These are phyloP conservation scores for Gandaritis pyraliata DNA, from an alignment of 2,888 invertebrate species.

Conservation along the genomic window DNA sequence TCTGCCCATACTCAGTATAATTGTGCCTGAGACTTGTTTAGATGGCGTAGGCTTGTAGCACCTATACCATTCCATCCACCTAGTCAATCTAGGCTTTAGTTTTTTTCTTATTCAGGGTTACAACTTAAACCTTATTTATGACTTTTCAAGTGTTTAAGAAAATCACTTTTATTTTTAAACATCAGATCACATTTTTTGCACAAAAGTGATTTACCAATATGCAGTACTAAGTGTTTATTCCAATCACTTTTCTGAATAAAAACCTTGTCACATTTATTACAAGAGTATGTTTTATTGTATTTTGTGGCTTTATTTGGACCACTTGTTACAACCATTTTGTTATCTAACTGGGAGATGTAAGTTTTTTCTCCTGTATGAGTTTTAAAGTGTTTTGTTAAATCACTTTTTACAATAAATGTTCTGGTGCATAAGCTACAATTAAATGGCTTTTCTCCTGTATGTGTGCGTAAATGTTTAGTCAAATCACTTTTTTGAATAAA, in stretches of 20 bases:
- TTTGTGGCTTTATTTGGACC: no score
- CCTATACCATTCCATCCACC: no score
- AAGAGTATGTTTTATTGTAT: background rate
- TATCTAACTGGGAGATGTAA: no score
- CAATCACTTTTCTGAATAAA: constrained; percentile 15
- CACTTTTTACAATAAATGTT: constrained; percentile 16
- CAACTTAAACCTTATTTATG: background rate
- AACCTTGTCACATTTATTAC: background rate
- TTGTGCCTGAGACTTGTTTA: no score
- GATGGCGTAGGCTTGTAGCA: no score
- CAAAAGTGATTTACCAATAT: background rate
- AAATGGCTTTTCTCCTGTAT: background rate
- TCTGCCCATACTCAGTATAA: no score
- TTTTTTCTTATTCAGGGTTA: no score
- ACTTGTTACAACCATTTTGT: no score
- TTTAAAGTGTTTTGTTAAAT: constrained; percentile 11
- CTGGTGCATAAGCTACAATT: background rate
- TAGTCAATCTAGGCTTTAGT: no score
- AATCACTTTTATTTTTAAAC: constrained; percentile 11
- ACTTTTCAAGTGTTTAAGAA: constrained; percentile 1
- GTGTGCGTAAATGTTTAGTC: background rate
- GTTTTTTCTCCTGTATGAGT: background rate
- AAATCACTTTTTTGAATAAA: constrained; percentile 9
- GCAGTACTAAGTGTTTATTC: background rate
- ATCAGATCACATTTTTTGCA: background rate